These are phyloP conservation scores for Bovichtus variegatus DNA, from an alignment of 2,797 vertebrate species.

Conservation along the genomic window DNA sequence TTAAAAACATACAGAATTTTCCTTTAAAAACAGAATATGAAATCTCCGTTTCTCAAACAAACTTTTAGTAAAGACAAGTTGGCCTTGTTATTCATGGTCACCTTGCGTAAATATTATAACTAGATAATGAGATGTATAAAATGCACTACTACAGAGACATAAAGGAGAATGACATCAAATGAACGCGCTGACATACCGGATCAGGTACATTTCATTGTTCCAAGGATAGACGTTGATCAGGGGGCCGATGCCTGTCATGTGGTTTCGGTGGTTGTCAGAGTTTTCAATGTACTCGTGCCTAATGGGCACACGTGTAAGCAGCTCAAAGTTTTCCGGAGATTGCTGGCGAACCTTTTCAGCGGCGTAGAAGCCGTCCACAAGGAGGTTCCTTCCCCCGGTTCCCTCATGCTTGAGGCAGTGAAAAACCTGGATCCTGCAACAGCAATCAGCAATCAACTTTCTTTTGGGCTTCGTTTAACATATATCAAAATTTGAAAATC, in stretches of 20 bases:
- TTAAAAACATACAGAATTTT: neutral
- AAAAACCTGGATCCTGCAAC: slow-evolving; percentile 92
- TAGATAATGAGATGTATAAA: neutral
- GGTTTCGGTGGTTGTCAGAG: slow-evolving; percentile 84
- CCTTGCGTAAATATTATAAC: neutral
- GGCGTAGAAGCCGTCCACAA: slow-evolving; percentile 94
- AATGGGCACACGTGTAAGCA: slow-evolving; percentile 89
- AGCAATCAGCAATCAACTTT: neutral
- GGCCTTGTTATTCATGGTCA: too few relatives aligned
- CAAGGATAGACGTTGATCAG: slow-evolving; percentile 92
- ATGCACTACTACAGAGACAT: neutral
- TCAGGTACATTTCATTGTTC: slow-evolving; percentile 95
- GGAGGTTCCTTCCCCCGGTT: slow-evolving; percentile 90
- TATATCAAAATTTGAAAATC: neutral
- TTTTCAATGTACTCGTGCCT: slow-evolving; percentile 92
- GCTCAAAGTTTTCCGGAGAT: slow-evolving; percentile 87
- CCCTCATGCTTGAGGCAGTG: slow-evolving; percentile 95
- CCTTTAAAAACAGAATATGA: neutral
- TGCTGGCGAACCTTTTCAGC: slow-evolving; percentile 86
- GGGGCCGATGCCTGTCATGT: slow-evolving; percentile 91
- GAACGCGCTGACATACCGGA: slow-evolving; percentile 82
- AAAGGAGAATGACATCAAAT: neutral
- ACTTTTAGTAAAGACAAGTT: too few relatives aligned
- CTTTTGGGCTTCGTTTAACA: neutral
- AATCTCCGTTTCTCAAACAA: too few relatives aligned